A percentile compares a stretch with the other conserved stretches of the same genome.
Conservation (phyloP, 2,888 invertebrate genomes). For the Tipula helvola region DNA sequence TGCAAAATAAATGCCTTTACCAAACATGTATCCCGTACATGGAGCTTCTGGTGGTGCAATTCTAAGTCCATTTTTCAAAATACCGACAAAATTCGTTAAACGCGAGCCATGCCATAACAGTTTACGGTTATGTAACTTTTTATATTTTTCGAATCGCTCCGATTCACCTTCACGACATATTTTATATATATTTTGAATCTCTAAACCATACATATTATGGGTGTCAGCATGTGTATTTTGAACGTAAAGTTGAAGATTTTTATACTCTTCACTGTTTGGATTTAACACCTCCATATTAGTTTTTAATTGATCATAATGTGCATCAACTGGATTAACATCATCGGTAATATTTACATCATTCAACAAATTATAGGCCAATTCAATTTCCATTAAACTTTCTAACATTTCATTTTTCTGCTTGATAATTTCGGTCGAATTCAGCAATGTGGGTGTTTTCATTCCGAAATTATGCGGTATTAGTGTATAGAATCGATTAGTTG, state of each 20-base stretch:
- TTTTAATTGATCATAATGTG: slow-evolving; percentile 79
- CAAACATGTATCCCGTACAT: slow-evolving; percentile 89
- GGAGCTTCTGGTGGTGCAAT: slow-evolving; percentile 99
- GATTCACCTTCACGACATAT: slow-evolving; percentile 67
- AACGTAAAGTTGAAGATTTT: slow-evolving; percentile 62
- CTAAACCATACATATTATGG: slow-evolving; percentile 60
- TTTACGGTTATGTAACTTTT: slow-evolving; percentile 70
- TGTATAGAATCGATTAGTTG: slow-evolving; percentile 89
- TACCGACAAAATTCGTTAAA: slow-evolving; percentile 88
- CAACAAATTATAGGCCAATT: slow-evolving; percentile 84
- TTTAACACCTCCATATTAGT: slow-evolving; percentile 63
- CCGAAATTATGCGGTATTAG: slow-evolving; percentile 94
- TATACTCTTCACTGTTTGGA: slow-evolving; percentile 55
- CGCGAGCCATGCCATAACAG: slow-evolving; percentile 97
- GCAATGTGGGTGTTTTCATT: slow-evolving; percentile 61
- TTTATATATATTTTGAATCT: slow-evolving; percentile 48
- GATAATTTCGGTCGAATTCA: slow-evolving; percentile 66
- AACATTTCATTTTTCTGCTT: slow-evolving; percentile 66
- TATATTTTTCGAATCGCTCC: slow-evolving; percentile 74
- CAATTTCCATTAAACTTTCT: slow-evolving; percentile 85
- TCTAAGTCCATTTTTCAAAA: slow-evolving; percentile 79
- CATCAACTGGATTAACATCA: slow-evolving; percentile 53
- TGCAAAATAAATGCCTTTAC: slow-evolving; percentile 95
- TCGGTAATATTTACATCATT: background rate
- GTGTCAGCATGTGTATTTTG: slow-evolving; percentile 88